Percentiles rank a stretch among this genome's conserved stretches.
phyloP scores from a whole-genome alignment of 2,888 invertebrate genomes.

The Nomada ferruginata region DNA sequence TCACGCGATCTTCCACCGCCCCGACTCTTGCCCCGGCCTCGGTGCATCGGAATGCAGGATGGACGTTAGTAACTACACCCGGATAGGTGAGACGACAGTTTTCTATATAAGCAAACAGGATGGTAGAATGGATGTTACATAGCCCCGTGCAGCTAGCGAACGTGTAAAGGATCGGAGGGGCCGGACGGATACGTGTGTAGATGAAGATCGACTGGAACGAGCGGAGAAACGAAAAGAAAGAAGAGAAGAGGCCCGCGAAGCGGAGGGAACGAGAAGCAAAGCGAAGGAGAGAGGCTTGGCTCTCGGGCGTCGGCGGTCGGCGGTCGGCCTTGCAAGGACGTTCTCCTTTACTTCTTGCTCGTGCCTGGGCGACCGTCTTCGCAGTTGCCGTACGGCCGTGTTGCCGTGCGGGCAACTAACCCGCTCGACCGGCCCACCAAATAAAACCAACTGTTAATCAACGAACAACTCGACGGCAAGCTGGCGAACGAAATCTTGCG shows the following conservation, averaged over 20 bases:
- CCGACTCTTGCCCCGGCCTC: constrained; percentile 35
- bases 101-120: constrained; percentile 67
- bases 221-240: constrained; percentile 26
- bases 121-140: constrained; percentile 67
- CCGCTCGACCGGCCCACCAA: constrained; percentile 61
- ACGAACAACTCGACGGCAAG: constrained; percentile 52
- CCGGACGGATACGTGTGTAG: constrained; percentile 33
- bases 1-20: constrained; percentile 53
- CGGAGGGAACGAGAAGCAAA: constrained; percentile 39
- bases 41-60: constrained; percentile 63
- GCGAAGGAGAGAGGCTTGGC: constrained; percentile 59
- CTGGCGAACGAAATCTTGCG: constrained; percentile 70
- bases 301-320: constrained; percentile 77
- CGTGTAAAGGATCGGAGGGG: constrained; percentile 59
- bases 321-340: constrained; percentile 80
- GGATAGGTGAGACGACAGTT: constrained; percentile 73
- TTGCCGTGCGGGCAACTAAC: constrained; percentile 60
- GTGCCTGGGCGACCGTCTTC: constrained; percentile 63
- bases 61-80: constrained; percentile 56
- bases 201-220: constrained; percentile 15
- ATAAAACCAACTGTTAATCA: constrained; percentile 60
- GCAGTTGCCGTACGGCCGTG: constrained; percentile 61
- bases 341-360: constrained; percentile 75
- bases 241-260: constrained; percentile 40
- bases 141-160: constrained; percentile 59